These are phyloP conservation scores for Trichomycterus rosablanca DNA, from an alignment of 2,113 vertebrate species.

Conservation along the genomic window DNA sequence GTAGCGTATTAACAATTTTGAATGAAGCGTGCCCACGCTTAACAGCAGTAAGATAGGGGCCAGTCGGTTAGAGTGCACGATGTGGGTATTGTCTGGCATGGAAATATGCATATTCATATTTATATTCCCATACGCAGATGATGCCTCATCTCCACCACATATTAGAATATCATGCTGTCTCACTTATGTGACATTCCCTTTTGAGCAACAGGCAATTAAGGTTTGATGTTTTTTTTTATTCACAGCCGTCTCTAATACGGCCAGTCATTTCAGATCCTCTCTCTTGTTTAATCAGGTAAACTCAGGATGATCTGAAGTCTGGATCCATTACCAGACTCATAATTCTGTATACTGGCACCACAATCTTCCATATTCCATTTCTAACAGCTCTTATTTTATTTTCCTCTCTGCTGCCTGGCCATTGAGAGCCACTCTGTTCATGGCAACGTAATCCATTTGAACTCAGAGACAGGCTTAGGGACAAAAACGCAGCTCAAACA, in stretches of 20 bases:
- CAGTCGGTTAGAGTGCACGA: constrained; percentile 24
- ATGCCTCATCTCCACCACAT: constrained; percentile 31
- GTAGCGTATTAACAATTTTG: too few species aligned
- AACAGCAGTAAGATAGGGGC: constrained; percentile 39
- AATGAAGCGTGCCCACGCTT: too few species aligned
- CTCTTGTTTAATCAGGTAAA: constrained; percentile 24
- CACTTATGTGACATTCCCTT: constrained; percentile 34
- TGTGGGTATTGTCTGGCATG: constrained; percentile 41
- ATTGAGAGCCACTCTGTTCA: constrained; percentile 37
- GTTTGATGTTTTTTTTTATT: constrained; percentile 42
- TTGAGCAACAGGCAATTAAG: constrained; percentile 42
- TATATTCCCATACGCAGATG: constrained; percentile 39
- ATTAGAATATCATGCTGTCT: constrained; percentile 28
- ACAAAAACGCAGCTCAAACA: constrained; percentile 35
- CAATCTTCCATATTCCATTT: neutral
- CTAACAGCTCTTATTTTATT: neutral
- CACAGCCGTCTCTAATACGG: constrained; percentile 26
- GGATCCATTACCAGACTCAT: constrained; percentile 38
- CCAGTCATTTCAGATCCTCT: too few species aligned
- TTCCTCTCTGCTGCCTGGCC: constrained; percentile 14
- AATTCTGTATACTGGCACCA: neutral
- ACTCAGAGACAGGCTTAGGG: constrained; percentile 35
- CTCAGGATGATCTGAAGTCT: constrained; percentile 34
- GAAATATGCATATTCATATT: constrained; percentile 46
- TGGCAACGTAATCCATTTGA: constrained; percentile 46